Evolutionary conservation across 2,888 invertebrate genomes (phyloP), one percentile per base, ranked within the genome.

Genomic region (Epirrhoe alternata): DNA sequence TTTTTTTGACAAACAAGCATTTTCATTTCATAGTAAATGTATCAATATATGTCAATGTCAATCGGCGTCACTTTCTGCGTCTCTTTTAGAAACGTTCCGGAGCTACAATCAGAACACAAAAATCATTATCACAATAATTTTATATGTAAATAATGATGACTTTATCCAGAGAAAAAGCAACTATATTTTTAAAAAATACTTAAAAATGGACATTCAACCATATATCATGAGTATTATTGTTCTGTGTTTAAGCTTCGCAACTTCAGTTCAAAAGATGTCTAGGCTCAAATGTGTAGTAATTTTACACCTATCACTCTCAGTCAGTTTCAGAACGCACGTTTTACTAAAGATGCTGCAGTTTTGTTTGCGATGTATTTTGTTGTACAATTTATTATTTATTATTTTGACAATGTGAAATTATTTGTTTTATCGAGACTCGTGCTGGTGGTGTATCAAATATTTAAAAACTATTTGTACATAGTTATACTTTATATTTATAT

Each of bases 341-440:
- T 24, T 24, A 24, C 24, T 65, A 12, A 54, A 35, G 49, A 76
- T 75, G 74, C 76, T 77, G 75, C 70, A 61, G 52, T 68, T 60
- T 65, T 71, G 59, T 74, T 74, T 64, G 57, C 57, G 52, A 35
- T 64, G 38, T 68, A 64, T 64, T 64, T 64, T 68, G 59, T 59
- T 61, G 55, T 61, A 58, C 35, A 52, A 24, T 61, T 60, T 61
- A 38, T 50, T 50, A 45, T 61, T 61, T 57, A 64, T 67, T 30
- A 62, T 66, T 12, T 56, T 68, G 71, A 71, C 73, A 64, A 77
- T 75, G 72, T 74, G 69, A 74, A 73, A 68, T 38, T 1, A n/a
- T 35, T 35, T 63, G 5, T 52, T n/a, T 52, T 51, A 49, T 47
- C 50, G 17, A 49, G 16, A 52, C 14, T 56, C 10, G 31, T 49